These are phyloP conservation scores for Ara ararauna DNA, from an alignment of 2,797 vertebrate genomes.

Conservation along the genomic window DNA sequence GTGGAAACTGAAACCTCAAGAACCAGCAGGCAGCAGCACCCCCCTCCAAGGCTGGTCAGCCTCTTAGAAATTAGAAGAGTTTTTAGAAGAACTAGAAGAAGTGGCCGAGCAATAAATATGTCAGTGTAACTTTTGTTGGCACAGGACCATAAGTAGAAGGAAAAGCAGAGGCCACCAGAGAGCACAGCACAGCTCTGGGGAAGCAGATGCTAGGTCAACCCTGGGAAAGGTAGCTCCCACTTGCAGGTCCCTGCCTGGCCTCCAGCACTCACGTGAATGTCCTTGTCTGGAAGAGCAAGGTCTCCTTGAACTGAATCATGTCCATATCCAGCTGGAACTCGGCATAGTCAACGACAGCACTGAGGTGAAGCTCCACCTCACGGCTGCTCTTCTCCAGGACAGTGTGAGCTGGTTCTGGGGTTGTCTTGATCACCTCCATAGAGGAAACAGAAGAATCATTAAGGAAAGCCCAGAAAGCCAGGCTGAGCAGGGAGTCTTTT, in stretches of 20 bases:
- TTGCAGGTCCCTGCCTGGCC: background rate
- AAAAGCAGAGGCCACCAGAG: background rate
- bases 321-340: slow-evolving; percentile 75
- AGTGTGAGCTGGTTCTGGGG: slow-evolving; percentile 82
- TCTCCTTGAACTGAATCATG: slow-evolving; percentile 83
- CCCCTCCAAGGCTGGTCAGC: background rate
- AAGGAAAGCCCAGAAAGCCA: background rate
- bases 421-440: slow-evolving; percentile 81
- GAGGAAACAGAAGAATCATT: background rate
- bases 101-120: accelerated
- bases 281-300: slow-evolving; percentile 85
- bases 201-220: background rate
- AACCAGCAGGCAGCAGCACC: background rate
- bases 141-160: background rate
- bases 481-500: background rate
- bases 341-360: slow-evolving; percentile 79
- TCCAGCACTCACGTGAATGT: slow-evolving; percentile 82
- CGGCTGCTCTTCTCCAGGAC: slow-evolving; percentile 78
- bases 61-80: background rate
- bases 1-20: background rate
- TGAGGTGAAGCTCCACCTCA: slow-evolving; percentile 82
- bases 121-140: background rate
- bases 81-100: background rate
- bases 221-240: background rate
- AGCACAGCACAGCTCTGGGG: accelerated